Base-by-base conservation (phyloP, 2,113 vertebrate genomes). In the Sardina pilchardus region DNA sequence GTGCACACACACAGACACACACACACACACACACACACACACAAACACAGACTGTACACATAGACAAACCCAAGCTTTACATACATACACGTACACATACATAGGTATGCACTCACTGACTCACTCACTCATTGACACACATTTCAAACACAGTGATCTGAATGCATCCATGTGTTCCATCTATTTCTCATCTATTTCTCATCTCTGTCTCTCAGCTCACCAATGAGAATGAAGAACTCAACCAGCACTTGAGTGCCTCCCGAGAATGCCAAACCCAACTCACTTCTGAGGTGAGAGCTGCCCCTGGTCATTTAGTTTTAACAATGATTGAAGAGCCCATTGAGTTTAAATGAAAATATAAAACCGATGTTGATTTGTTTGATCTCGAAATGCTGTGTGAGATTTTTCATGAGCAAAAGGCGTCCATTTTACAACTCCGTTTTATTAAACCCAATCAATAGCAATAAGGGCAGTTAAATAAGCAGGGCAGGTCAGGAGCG, bases 211-310 rank as follows among this genome's bases (percentile, higher is more conserved):
- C 0, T 34, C 90, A 97, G 96, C 91, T 95, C 14, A 90, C 91
- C 6, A 90, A 92, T 6, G 96, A 98, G 91, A 96, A 96, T 5
- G 97, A 98, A 84, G 97, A 96, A 88, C 89, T 97, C 88, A 96
- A 94, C 86, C 96, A 96, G 90, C 95, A 96, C 89, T 90, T 98
- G 88, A 87, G 83, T 0, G 86, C 85, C 0, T 94, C 94, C 0
- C 94, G 95, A 45, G 97, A 97, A 86, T 90, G 88, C 84, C 94
- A 96, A 78, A 86, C 87, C 24, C 92, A 95, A 82, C 94, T 97
- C 0, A 94, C 91, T 53, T 94, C 95, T 6, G 96, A 98, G 96
- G 96, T 94, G 91, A 88, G 88, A 36, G 45, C n/a, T 45, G 36
- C 30, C 50, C 12, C 19, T 50, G 48, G 16, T 14, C 10, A 14